phyloP scores from a whole-genome alignment of 1,140 invertebrate species.

The Drosophila kikkawai region DNA sequence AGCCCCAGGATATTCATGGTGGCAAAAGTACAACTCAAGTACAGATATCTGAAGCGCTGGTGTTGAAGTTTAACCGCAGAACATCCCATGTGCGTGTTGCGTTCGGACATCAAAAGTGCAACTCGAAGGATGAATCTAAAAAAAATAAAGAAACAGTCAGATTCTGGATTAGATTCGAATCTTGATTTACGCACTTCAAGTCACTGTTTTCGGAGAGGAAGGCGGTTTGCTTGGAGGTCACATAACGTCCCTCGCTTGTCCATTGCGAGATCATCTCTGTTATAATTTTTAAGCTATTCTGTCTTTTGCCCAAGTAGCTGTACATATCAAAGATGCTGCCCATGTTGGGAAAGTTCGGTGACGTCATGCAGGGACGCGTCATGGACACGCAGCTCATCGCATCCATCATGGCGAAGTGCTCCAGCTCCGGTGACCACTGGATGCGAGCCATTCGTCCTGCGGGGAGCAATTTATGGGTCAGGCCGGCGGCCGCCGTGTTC shows the following conservation, averaged over 20 bases:
- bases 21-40: slow-evolving; percentile 1
- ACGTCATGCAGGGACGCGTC: slow-evolving; percentile 7
- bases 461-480: background rate
- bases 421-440: background rate
- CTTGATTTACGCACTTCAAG: background rate
- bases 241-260: background rate
- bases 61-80: background rate
- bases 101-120: background rate
- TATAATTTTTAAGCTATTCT: background rate
- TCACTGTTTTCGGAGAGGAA: background rate
- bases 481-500: background rate
- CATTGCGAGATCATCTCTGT: background rate
- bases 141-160: background rate
- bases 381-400: background rate
- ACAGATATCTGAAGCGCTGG: background rate
- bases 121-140: background rate
- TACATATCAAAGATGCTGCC: background rate
- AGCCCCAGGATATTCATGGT: background rate
- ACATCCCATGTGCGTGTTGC: slow-evolving; percentile 2
- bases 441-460: slow-evolving; percentile 6
- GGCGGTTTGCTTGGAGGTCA: background rate
- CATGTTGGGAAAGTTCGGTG: slow-evolving; percentile 8
- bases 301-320: background rate
- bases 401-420: slow-evolving; percentile 3
- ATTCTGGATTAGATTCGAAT: background rate